phyloP scores from a whole-genome alignment of 2,113 vertebrate genomes.

The Nannobrachium achirus region DNA sequence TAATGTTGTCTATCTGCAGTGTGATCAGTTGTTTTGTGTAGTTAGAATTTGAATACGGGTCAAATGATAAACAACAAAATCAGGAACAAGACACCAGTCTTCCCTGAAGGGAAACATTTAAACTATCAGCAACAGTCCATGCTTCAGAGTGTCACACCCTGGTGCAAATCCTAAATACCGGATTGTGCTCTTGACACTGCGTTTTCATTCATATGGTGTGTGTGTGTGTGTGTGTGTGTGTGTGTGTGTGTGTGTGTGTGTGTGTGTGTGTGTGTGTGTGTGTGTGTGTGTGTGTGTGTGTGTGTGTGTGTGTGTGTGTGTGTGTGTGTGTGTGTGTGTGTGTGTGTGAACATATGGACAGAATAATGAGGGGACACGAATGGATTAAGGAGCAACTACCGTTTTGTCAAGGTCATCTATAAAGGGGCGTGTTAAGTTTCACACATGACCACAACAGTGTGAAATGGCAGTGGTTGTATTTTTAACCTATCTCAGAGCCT shows the following conservation, averaged over 20 bases:
- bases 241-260: no score
- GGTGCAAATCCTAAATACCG: conserved; percentile 10
- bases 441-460: conserved; percentile 36
- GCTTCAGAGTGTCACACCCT: conserved; percentile 6
- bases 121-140: conserved; percentile 6
- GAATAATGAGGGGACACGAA: conserved; percentile 11
- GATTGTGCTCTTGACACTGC: not conserved
- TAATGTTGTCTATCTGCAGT: not conserved
- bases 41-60: not conserved
- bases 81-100: conserved; percentile 23
- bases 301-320: no score
- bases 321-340: no score
- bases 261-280: no score
- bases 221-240: no score
- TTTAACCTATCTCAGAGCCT: conserved; percentile 43
- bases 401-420: conserved; percentile 58
- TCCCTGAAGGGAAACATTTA: conserved; percentile 17
- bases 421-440: conserved; percentile 56
- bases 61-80: not conserved
- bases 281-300: no score
- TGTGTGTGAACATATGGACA: conserved; percentile 10
- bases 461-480: conserved; percentile 58
- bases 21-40: not conserved
- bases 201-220: not conserved
- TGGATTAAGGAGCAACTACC: not conserved